Evolutionary conservation across 2,797 vertebrate genomes (phyloP).

Genomic region (Pseudomugil tenellus): DNA sequence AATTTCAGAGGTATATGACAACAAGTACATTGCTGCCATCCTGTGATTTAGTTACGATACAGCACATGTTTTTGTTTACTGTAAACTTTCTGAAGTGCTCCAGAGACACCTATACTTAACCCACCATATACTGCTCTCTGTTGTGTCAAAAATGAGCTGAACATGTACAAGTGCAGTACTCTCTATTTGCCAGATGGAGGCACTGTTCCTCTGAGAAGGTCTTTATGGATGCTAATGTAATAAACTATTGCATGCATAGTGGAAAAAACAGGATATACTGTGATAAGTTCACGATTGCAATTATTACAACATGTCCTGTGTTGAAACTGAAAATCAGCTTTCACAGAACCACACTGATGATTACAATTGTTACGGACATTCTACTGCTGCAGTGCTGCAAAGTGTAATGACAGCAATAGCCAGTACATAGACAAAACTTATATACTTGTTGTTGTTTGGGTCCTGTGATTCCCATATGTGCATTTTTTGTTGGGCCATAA

Average conservation of each 20-base stretch:
- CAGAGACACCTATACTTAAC: background rate
- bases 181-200: constrained; percentile 13
- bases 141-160: background rate
- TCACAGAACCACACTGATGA: background rate
- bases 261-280: background rate
- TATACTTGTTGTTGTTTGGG: background rate
- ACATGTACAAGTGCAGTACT: constrained; percentile 18
- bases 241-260: no score
- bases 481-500: no score
- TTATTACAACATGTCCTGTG: constrained; percentile 10
- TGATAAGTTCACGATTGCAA: background rate
- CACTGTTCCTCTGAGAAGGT: constrained; percentile 1
- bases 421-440: background rate
- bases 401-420: background rate
- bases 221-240: background rate
- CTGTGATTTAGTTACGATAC: constrained; percentile 45
- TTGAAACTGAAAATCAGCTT: background rate
- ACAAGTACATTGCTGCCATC: constrained; percentile 59
- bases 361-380: background rate
- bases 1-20: background rate
- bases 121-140: background rate
- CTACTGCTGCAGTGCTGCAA: background rate
- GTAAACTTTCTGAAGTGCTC: background rate
- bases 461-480: background rate
- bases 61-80: constrained; percentile 1